Evolutionary conservation across 2,888 invertebrate species (phyloP).

Genomic region (Pegoplata infirma): DNA sequence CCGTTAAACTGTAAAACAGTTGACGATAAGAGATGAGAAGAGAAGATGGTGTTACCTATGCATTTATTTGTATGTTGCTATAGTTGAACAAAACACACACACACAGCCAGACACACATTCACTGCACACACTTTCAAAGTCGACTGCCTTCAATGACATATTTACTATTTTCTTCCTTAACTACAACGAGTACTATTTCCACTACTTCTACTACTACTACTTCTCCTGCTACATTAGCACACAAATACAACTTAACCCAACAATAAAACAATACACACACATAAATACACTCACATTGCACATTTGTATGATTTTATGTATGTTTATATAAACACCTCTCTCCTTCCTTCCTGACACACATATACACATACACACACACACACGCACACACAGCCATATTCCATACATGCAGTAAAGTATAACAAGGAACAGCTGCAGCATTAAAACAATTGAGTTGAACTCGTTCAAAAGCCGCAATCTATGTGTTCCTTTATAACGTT

Average conservation of each 20-base stretch:
- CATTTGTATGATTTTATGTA: background rate
- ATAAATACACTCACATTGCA: conserved; percentile 1
- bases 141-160: conserved; percentile 26
- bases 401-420: no score
- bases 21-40: background rate
- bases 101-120: no score
- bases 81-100: no score
- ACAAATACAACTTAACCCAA: conserved; percentile 5
- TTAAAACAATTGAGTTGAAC: conserved; percentile 46
- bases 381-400: no score
- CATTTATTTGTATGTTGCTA: background rate
- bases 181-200: background rate
- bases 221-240: background rate
- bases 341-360: background rate
- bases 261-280: conserved; percentile 5
- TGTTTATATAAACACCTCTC: background rate
- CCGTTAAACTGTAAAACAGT: conserved; percentile 14
- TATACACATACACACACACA: background rate
- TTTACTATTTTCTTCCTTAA: conserved; percentile 18
- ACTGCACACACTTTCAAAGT: no score
- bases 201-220: background rate
- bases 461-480: conserved; percentile 47
- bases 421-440: conserved; percentile 45
- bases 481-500: conserved; percentile 41
- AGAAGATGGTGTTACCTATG: background rate